Evolutionary conservation across 1,140 invertebrate genomes (phyloP), one percentile per base, ranked within the genome.

Genomic region (Drosophila jambulina): DNA sequence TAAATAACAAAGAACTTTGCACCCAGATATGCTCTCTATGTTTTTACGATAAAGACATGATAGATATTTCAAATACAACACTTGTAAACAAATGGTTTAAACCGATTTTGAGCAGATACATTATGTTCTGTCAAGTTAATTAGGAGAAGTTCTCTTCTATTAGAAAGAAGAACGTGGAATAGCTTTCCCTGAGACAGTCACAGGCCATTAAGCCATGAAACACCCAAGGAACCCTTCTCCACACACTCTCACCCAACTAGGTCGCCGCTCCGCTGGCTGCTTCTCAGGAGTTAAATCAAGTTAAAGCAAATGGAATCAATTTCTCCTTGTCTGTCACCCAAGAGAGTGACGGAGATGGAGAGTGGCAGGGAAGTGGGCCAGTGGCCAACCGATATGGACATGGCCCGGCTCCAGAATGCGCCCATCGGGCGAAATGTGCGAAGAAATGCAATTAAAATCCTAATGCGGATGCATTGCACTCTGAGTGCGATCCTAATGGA

Each of bases 401-500:
- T 67, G 32, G 72, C 4, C n/a, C 15, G 29, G 70, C 36, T 56
- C 32, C 46, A 63, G 70, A 75, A 61, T 53, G 59, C 34, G 59
- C 57, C 36, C 49, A 62, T 46, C 51, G 49, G 45, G 32, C 36
- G 53, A 56, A 56, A 38, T 61, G 63, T 77, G 74, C 48, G 63
- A 77, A 76, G 51, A 76, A 76, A 76, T 70, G 49, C 65, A 78
- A 78, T 70, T 78, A 71, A 78, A 78, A 48, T 53, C 61, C 48
- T 42, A 45, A 77, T 25, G 74, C 74, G 74, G 72, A 76, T 77
- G 61, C 51, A n/a, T 21, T 36, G 34, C 23, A 21, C 64, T 38
- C 27, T 51, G 51, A 32, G 21, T 53, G 38, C 63, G 53, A 56
- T 51, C 43, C 23, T 53, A 71, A 67, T 82, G 60, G 46, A 77